Evolutionary conservation across 2,113 vertebrate species (phyloP).

Genomic region (Phalacrocorax pelagicus): DNA sequence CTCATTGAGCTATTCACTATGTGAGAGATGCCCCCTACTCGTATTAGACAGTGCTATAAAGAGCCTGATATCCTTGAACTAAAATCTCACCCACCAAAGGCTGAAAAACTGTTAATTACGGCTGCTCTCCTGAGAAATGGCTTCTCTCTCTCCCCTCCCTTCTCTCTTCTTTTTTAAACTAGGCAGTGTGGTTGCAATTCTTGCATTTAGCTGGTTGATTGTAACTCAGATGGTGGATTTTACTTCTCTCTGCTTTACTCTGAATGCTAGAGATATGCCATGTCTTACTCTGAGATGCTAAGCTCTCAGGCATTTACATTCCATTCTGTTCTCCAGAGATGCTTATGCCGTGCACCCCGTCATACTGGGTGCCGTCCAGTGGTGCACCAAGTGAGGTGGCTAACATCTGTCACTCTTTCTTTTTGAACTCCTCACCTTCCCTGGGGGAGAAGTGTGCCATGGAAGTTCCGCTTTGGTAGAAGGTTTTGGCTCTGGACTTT

Average conservation of each 20-base stretch:
- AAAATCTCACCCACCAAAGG: background rate
- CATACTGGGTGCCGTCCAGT: background rate
- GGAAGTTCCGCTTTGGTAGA: background rate
- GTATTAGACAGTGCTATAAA: background rate
- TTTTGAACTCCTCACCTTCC: background rate
- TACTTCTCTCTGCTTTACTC: background rate
- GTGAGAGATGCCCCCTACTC: background rate
- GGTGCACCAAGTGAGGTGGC: background rate
- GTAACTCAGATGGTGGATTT: background rate
- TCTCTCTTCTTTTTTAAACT: background rate
- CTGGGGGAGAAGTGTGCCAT: background rate
- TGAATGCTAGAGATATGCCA: background rate
- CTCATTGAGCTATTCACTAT: background rate
- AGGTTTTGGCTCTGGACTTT: background rate
- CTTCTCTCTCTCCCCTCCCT: background rate
- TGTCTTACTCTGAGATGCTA: background rate
- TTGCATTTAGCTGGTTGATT: background rate
- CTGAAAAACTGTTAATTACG: background rate
- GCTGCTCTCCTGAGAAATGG: background rate
- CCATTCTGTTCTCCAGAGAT: background rate
- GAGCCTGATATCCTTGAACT: background rate
- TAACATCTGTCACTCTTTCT: background rate
- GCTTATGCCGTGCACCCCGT: background rate
- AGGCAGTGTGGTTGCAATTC: background rate
- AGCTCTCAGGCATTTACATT: background rate